Evolutionary conservation across 2,888 invertebrate genomes (phyloP).

Genomic region (Ferrisia virgata): DNA sequence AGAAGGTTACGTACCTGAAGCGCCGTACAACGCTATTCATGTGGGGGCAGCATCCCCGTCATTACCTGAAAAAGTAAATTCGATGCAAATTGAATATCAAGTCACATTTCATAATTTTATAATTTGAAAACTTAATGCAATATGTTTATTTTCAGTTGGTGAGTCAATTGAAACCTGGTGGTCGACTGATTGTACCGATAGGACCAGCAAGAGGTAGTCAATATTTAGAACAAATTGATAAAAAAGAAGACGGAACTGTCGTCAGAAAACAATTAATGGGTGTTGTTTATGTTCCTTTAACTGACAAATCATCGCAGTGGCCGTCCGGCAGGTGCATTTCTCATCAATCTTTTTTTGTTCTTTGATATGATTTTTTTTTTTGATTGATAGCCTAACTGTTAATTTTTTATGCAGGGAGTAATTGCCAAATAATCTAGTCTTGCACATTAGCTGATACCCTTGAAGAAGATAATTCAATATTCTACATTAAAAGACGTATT

Average conservation of each 20-base stretch:
- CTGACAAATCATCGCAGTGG: constrained; percentile 75
- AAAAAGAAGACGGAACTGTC: constrained; percentile 74
- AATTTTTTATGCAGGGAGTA: not conserved
- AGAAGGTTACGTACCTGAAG: constrained; percentile 68
- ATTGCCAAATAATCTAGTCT: constrained; percentile 18
- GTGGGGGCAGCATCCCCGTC: constrained; percentile 84
- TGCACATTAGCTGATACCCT: not conserved
- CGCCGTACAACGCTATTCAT: constrained; percentile 89
- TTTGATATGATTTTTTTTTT: not conserved
- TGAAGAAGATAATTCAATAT: not conserved
- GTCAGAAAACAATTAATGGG: constrained; percentile 79
- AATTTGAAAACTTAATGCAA: not conserved
- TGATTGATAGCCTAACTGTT: not conserved
- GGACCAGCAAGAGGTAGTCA: constrained; percentile 84
- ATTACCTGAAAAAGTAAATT: constrained; percentile 67
- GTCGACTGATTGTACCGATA: constrained; percentile 86
- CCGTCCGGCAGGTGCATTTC: constrained; percentile 52
- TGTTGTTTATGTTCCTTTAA: constrained; percentile 94
- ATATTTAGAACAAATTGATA: constrained; percentile 86
- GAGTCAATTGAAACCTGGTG: constrained; percentile 86
- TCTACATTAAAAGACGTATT: not conserved
- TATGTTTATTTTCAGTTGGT: constrained; percentile 60
- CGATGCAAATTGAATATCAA: too few species aligned
- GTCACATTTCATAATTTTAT: not conserved
- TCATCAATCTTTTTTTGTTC: not conserved